phyloP scores from a whole-genome alignment of 2,113 vertebrate genomes.

The Todiramphus saurophagus region DNA sequence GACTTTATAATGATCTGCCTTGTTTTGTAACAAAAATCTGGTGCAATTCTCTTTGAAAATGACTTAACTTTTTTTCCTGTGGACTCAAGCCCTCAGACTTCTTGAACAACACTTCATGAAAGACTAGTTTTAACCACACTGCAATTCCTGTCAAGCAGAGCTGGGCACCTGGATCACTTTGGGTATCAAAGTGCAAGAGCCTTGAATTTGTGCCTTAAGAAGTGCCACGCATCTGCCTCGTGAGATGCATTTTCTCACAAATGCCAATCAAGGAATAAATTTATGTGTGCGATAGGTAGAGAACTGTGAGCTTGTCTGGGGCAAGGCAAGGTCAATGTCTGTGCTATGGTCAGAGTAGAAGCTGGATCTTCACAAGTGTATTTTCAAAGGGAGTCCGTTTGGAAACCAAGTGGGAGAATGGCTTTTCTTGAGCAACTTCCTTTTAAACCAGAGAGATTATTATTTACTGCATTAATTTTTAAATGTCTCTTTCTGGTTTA shows the following conservation, averaged over 20 bases:
- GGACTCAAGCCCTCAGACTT: background rate
- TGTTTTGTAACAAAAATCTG: background rate
- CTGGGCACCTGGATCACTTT: background rate
- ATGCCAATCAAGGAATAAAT: background rate
- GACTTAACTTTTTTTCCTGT: background rate
- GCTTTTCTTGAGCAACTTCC: background rate
- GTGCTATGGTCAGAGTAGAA: rapidly evolving
- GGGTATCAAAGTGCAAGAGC: background rate
- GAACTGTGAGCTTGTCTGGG: background rate
- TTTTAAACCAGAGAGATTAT: background rate
- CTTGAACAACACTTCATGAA: background rate
- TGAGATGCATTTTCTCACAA: background rate
- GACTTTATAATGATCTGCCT: background rate
- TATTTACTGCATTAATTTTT: background rate
- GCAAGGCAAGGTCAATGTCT: background rate
- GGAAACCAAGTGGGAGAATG: background rate
- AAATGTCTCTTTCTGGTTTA: background rate
- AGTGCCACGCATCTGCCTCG: rapidly evolving
- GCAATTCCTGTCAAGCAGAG: background rate
- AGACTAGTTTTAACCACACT: background rate
- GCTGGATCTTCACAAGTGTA: background rate
- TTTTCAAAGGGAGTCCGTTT: background rate
- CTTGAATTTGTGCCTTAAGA: background rate
- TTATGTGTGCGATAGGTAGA: background rate
- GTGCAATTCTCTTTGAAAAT: background rate